Conservation (phyloP, 64 coral and sea anemone species). For the Cladopsammia gracilis region DNA sequence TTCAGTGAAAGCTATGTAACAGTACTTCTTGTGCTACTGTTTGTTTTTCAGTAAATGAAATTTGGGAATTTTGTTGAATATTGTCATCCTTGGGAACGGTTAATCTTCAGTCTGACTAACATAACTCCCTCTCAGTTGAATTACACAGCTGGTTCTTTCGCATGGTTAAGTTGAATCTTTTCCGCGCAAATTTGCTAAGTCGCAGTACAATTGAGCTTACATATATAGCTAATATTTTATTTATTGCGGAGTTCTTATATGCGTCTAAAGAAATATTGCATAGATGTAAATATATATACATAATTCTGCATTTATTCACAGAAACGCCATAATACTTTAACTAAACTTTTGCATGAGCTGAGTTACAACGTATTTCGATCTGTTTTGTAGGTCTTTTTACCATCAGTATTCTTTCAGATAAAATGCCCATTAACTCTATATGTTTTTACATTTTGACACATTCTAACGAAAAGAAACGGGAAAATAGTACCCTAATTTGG, state of each 20-base stretch:
- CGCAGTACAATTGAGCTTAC: not conserved
- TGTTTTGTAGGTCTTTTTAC: not conserved
- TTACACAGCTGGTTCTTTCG: conserved; percentile 9
- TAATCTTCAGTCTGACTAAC: not conserved
- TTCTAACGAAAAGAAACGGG: not conserved
- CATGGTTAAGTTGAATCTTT: not conserved
- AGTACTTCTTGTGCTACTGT: too few relatives aligned
- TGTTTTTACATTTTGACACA: not conserved
- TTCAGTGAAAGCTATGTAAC: too few relatives aligned
- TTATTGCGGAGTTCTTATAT: conserved; percentile 6
- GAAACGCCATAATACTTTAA: not conserved
- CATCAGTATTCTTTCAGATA: not conserved
- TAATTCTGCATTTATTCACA: conserved; percentile 12
- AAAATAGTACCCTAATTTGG: not conserved
- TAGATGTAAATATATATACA: conserved; percentile 12
- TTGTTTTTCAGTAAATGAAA: too few relatives aligned
- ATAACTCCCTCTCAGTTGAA: not conserved
- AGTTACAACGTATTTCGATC: not conserved
- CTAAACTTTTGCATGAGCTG: too few relatives aligned
- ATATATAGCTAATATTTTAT: not conserved
- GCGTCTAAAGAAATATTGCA: conserved; percentile 14
- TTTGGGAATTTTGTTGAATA: too few relatives aligned
- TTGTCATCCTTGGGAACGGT: too few relatives aligned
- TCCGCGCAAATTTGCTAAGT: not conserved
- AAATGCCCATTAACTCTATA: not conserved